A percentile compares a stretch with the other conserved stretches of the same genome.
These are phyloP conservation scores for Chrysodeixis includens DNA, from an alignment of 2,888 invertebrate species.

Conservation along the genomic window DNA sequence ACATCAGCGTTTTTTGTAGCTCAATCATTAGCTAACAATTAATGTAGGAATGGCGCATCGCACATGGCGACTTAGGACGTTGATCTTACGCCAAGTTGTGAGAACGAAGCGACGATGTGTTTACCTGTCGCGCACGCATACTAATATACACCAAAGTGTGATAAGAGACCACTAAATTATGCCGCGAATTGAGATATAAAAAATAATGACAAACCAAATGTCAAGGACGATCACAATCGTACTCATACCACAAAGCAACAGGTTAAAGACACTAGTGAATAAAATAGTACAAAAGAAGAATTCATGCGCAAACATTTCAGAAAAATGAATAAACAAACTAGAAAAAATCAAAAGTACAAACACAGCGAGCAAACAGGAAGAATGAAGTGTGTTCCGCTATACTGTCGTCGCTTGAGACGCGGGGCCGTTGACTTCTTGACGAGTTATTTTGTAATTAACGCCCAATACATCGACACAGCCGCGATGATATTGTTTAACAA, in stretches of 20 bases:
- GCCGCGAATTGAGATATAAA: conserved; percentile 3
- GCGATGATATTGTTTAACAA: conserved; percentile 63
- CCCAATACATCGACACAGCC: conserved; percentile 66
- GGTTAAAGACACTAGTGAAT: not conserved
- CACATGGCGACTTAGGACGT: conserved; percentile 66
- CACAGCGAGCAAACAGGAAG: conserved; percentile 56
- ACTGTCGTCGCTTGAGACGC: conserved; percentile 60
- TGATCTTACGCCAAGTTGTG: conserved; percentile 61
- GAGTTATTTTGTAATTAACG: conserved; percentile 78
- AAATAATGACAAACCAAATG: conserved; percentile 15
- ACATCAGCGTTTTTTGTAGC: conserved; percentile 68
- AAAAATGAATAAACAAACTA: conserved; percentile 41
- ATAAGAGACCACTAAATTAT: conserved; percentile 5
- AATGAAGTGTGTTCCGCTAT: conserved; percentile 57
- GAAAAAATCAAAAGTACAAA: conserved; percentile 52
- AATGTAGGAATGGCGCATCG: conserved; percentile 69
- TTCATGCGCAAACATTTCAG: conserved; percentile 12
- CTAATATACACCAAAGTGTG: not conserved
- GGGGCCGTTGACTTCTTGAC: conserved; percentile 72
- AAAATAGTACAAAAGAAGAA: conserved; percentile 15
- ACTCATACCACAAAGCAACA: conserved; percentile 6
- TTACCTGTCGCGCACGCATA: conserved; percentile 6
- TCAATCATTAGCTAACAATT: conserved; percentile 80
- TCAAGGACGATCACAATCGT: conserved; percentile 33
- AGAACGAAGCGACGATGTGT: conserved; percentile 51